phyloP scores from a whole-genome alignment of 2,888 invertebrate species.

The Cactoblastis cactorum region DNA sequence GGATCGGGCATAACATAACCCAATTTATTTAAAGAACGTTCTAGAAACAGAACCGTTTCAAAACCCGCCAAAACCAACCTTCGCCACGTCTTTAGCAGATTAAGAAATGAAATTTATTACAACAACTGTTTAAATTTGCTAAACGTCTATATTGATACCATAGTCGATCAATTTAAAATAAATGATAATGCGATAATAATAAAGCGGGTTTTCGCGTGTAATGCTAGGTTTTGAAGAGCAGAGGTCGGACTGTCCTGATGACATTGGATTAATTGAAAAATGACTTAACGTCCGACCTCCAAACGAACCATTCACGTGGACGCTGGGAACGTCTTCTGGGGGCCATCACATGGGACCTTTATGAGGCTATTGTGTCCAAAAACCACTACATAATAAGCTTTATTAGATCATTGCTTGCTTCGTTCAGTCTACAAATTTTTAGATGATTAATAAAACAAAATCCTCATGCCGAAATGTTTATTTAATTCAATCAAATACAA shows the following conservation, averaged over 20 bases:
- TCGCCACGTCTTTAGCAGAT: conserved; percentile 24
- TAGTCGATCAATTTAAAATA: conserved; percentile 29
- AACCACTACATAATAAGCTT: background rate
- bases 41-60: conserved; percentile 18
- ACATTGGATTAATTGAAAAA: conserved; percentile 74
- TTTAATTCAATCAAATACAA: conserved; percentile 54
- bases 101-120: conserved; percentile 29
- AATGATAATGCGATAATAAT: conserved; percentile 33
- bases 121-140: conserved; percentile 56
- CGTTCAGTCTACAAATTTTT: background rate
- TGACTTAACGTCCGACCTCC: conserved; percentile 65
- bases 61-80: conserved; percentile 19
- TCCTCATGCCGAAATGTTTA: conserved; percentile 63
- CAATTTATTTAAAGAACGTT: conserved; percentile 36
- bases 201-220: conserved; percentile 39
- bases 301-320: conserved; percentile 47
- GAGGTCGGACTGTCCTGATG: conserved; percentile 64
- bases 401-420: background rate
- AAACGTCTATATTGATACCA: conserved; percentile 34
- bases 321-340: conserved; percentile 40
- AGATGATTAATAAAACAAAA: conserved; percentile 34
- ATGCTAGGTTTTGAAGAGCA: conserved; percentile 32
- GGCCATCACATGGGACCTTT: conserved; percentile 1
- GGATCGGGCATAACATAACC: no score
- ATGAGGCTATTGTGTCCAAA: background rate